Evolutionary conservation across 2,888 invertebrate species (phyloP).

Genomic region (Leucoptera coffeella): DNA sequence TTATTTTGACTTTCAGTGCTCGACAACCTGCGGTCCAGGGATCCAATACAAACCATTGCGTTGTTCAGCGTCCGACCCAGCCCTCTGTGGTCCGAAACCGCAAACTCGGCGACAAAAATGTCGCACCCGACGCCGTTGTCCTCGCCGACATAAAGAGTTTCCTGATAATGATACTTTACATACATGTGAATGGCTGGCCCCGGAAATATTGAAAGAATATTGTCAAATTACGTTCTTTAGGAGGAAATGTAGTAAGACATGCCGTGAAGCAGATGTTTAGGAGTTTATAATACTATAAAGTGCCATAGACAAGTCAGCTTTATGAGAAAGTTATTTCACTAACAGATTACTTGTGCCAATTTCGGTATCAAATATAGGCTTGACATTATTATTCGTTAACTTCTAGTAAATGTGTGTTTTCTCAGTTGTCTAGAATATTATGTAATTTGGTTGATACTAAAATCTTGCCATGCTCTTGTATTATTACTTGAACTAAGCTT

Average conservation of each 20-base stretch:
- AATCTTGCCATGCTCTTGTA: too few species aligned
- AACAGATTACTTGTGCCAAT: too few species aligned
- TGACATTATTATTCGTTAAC: too few species aligned
- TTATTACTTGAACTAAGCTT: too few species aligned
- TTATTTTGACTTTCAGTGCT: too few species aligned
- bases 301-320: too few species aligned
- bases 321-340: too few species aligned
- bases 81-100: conserved; percentile 48
- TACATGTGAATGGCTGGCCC: conserved; percentile 37
- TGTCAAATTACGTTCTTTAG: conserved; percentile 53
- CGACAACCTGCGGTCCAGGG: conserved; percentile 55
- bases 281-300: too few species aligned
- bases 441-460: too few species aligned
- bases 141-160: conserved; percentile 13
- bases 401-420: too few species aligned
- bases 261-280: conserved; percentile 18
- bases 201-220: conserved; percentile 34
- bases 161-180: conserved; percentile 27
- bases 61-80: conserved; percentile 43
- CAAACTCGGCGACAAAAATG: conserved; percentile 47
- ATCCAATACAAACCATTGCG: conserved; percentile 43
- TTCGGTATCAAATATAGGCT: too few species aligned
- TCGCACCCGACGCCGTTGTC: conserved; percentile 25
- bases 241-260: conserved; percentile 55
- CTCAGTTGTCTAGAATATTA: too few species aligned